These are phyloP conservation scores for Phocides pigmalion DNA, from an alignment of 1,140 invertebrate genomes.

Conservation along the genomic window DNA sequence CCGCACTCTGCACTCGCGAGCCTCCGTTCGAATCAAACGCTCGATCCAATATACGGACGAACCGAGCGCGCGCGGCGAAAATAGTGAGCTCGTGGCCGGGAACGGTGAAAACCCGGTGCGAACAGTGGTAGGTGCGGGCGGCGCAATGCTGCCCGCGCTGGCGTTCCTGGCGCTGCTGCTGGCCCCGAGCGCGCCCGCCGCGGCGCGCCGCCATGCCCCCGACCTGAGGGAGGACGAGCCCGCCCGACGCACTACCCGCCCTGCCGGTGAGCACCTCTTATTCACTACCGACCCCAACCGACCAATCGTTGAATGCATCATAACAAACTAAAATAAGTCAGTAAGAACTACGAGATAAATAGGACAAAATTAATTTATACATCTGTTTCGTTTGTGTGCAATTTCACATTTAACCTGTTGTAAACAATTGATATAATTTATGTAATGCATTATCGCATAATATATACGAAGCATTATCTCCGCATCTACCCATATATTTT, in stretches of 20 bases:
- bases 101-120: constrained; percentile 47
- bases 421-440: constrained; percentile 1
- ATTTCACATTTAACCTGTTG: background rate
- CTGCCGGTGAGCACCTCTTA: constrained; percentile 65
- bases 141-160: constrained; percentile 64
- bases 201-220: constrained; percentile 70
- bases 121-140: constrained; percentile 57
- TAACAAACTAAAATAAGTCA: constrained; percentile 3
- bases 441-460: constrained; percentile 22
- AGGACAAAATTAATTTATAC: background rate
- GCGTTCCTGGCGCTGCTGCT: constrained; percentile 62
- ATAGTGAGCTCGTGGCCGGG: constrained; percentile 77
- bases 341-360: background rate
- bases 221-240: constrained; percentile 75
- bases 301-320: background rate
- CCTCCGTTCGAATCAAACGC: constrained; percentile 46
- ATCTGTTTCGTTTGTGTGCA: background rate
- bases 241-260: constrained; percentile 69
- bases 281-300: background rate
- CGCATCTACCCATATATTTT: constrained; percentile 24
- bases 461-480: constrained; percentile 29
- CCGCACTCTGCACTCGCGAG: constrained; percentile 54
- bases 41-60: constrained; percentile 46
- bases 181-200: constrained; percentile 55
- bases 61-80: constrained; percentile 61